Evolutionary conservation across 1,140 invertebrate genomes (phyloP), one percentile per base, ranked within the genome.

Genomic region (Danaus plexippus): DNA sequence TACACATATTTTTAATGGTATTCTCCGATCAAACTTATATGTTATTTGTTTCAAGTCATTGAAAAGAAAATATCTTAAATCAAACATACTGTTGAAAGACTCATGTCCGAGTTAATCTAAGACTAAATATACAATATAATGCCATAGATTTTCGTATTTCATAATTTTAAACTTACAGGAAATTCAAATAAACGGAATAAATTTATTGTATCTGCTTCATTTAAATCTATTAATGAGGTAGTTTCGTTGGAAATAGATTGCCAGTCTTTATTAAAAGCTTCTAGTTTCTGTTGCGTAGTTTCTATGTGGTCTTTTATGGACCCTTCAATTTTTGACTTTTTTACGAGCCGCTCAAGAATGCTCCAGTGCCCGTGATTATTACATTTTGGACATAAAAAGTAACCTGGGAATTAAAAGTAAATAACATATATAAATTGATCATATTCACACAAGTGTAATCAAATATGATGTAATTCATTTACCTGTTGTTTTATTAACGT

Each of bases 371-470:
- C 90, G 66, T 85, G 84, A 46, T 82, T 66, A 71, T 90, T 89
- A 66, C 92, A 93, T 54, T 78, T 88, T 22, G 90, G 87, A 72
- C 92, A 93, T 43, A 90, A 66, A 66, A 92, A 93, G 62, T 89
- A 89, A 47, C 92, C 92, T 93, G 64, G 9, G 72, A 72, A 9
- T 42, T 59, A 45, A 48, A 83, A 74, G 52, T 41, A 15, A 15
- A 18, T 15, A 1, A n/a, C 1, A 47, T 47, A 47, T 13, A 45
- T 15, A 12, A 32, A 15, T 43, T 15, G 43, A 43, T 1, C 2
- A 42, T 0, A 51, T 13, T 10, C 2, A 57, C 11, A 46, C 46
- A 59, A 62, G 22, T 32, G 22, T 32, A 32, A 8, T 32, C 22
- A 32, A 32, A 32, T 32, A 32, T 32, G 22, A 8, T 32, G 22